Percentiles rank a stretch among this genome's conserved stretches.
These are phyloP conservation scores for Chlorops oryzae DNA, from an alignment of 1,140 invertebrate genomes.

Conservation along the genomic window DNA sequence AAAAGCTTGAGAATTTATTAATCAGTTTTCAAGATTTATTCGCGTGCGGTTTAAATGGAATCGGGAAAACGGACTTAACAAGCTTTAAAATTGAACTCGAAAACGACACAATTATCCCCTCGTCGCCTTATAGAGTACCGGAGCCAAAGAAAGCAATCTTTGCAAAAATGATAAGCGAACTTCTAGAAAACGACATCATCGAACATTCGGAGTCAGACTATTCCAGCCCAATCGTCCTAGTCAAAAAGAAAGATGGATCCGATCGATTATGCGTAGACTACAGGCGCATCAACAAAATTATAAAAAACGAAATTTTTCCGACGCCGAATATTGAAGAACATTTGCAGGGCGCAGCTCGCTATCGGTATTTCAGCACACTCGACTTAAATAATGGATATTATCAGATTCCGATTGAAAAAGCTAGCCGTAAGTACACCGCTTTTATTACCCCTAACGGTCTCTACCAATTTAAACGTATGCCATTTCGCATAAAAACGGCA, in stretches of 20 bases:
- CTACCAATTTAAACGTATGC: slow-evolving; percentile 52
- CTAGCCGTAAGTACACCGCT: slow-evolving; percentile 28
- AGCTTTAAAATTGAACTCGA: too few relatives aligned
- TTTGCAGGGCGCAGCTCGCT: slow-evolving; percentile 14
- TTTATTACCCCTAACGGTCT: slow-evolving; percentile 45
- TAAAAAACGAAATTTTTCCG: slow-evolving; percentile 23
- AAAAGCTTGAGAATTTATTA: too few relatives aligned
- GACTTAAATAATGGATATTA: slow-evolving; percentile 34
- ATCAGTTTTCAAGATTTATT: too few relatives aligned
- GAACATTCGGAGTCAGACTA: slow-evolving; percentile 26
- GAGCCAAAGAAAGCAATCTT: too few relatives aligned
- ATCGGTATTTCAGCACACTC: slow-evolving; percentile 22
- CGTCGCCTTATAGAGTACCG: too few relatives aligned
- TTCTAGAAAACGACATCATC: neutral
- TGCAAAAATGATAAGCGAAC: neutral
- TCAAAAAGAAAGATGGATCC: slow-evolving; percentile 30
- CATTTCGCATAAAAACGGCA: slow-evolving; percentile 34
- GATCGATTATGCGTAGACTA: slow-evolving; percentile 43
- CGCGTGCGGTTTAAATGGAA: too few relatives aligned
- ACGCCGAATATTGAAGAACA: slow-evolving; percentile 29
- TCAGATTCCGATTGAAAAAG: slow-evolving; percentile 22
- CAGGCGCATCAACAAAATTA: slow-evolving; percentile 44
- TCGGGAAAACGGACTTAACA: too few relatives aligned
- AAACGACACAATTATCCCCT: too few relatives aligned
- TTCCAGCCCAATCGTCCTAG: slow-evolving; percentile 27